phyloP scores from a whole-genome alignment of 2,888 invertebrate genomes.

The Cantharis rustica region DNA sequence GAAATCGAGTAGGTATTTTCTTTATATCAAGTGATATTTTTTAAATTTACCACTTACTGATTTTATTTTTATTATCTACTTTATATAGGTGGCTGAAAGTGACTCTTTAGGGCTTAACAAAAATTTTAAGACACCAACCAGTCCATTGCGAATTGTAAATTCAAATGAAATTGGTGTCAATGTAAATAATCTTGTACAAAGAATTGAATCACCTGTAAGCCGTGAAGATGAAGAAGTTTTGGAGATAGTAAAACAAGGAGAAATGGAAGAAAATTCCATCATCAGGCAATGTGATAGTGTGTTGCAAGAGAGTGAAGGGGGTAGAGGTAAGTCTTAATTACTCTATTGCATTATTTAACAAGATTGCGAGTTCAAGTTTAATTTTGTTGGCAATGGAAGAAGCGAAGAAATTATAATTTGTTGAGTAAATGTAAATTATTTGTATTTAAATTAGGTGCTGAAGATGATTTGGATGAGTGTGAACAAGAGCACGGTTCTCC shows the following conservation, averaged over 20 bases:
- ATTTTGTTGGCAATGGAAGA: neutral
- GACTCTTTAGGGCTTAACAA: conserved; percentile 3
- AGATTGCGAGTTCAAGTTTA: neutral
- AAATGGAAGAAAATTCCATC: conserved; percentile 36
- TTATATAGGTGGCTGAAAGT: neutral
- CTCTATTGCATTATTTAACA: neutral
- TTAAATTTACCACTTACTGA: neutral
- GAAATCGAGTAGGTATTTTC: conserved; percentile 49
- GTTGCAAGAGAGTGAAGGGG: conserved; percentile 43
- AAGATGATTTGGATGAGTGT: conserved; percentile 49
- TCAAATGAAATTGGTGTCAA: conserved; percentile 48
- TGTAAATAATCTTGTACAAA: conserved; percentile 50
- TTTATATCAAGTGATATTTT: neutral
- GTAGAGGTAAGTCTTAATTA: conserved; percentile 27
- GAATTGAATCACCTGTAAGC: conserved; percentile 51
- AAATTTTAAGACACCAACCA: conserved; percentile 39
- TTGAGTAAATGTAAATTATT: neutral
- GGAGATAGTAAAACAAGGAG: conserved; percentile 58
- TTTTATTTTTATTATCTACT: neutral
- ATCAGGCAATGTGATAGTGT: conserved; percentile 54
- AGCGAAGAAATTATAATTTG: conserved; percentile 12
- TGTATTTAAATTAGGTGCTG: conserved; percentile 18
- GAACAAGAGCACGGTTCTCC: conserved; percentile 60
- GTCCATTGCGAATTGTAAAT: conserved; percentile 48
- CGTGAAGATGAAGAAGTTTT: conserved; percentile 62